Evolutionary conservation across 2,797 vertebrate species (phyloP), one percentile per base, ranked within the genome.

Genomic region (Crocodylus rhombifer): DNA sequence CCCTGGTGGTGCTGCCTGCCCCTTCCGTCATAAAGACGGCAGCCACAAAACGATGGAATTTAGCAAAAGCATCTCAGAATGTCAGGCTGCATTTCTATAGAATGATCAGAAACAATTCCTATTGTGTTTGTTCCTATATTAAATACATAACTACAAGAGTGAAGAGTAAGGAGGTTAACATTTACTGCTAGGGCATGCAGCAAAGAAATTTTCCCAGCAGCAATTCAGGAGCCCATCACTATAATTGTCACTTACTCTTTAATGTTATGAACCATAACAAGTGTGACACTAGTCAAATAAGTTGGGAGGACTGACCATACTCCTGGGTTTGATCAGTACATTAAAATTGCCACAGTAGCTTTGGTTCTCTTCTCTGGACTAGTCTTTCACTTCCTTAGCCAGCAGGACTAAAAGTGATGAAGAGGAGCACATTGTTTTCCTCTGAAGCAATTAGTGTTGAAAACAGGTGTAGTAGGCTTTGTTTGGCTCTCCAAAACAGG

Each of bases 271-370:
- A 51, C 42, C 42, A 51, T 51, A 51, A 51, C 42, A 51, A 51
- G 42, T 10, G 42, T 51, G 42, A 51, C 42, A 51, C 42, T 51
- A 51, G 42, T 51, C 42, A 55, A 58, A 4, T 85, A 67, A 82
- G 57, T 28, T 86, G 16, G 23, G 56, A 84, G 76, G 79, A 67
- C 20, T 60, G 30, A 30, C 61, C 73, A 63, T 89, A 77, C n/a
- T 55, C 1, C 0, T 23, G 20, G 23, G 9, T 82, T 88, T 14
- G 2, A 51, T 86, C 78, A 51, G 26, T 85, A 90, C 1, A 0
- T 56, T 67, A 88, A 73, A 26, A 55, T 92, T 64, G 17, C 88
- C 76, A 63, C 61, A 80, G 78, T 73, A 88, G 91, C 60, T n/a
- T 55, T 77, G 20, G 11, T n/a, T 26, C 30, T 82, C 76, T n/a